Percentiles rank a stretch among this genome's conserved stretches.
Evolutionary conservation across 2,888 invertebrate species (phyloP).

Genomic region (Phaedon cochleariae): DNA sequence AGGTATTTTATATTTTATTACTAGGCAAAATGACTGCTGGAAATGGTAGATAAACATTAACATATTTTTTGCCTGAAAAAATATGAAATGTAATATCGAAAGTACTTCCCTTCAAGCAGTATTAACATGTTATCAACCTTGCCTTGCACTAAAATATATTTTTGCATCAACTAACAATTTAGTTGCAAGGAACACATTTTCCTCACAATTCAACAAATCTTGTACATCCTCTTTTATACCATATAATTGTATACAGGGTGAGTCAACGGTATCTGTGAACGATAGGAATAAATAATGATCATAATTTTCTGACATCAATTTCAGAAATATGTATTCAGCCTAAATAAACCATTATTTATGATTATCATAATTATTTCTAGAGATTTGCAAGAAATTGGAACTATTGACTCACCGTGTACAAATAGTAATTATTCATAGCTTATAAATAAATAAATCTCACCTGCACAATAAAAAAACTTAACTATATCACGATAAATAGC

Average conservation of each 20-base stretch:
- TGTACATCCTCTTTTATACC: neutral
- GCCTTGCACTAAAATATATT: neutral
- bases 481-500: slow-evolving; percentile 50
- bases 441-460: slow-evolving; percentile 35
- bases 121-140: neutral
- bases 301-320: too few relatives aligned
- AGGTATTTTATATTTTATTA: neutral
- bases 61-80: neutral
- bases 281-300: too few relatives aligned
- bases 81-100: neutral
- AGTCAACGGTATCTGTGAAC: neutral
- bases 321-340: too few relatives aligned
- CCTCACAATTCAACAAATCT: neutral
- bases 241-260: neutral
- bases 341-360: too few relatives aligned
- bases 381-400: too few relatives aligned
- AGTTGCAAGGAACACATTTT: neutral
- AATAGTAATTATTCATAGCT: slow-evolving; percentile 23
- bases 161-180: neutral
- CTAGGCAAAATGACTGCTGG: neutral
- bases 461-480: slow-evolving; percentile 51
- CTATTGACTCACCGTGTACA: neutral
- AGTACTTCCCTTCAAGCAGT: neutral
- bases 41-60: neutral
- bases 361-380: too few relatives aligned